These are phyloP conservation scores for Apotomis capreana DNA, from an alignment of 2,888 invertebrate genomes.

Conservation along the genomic window DNA sequence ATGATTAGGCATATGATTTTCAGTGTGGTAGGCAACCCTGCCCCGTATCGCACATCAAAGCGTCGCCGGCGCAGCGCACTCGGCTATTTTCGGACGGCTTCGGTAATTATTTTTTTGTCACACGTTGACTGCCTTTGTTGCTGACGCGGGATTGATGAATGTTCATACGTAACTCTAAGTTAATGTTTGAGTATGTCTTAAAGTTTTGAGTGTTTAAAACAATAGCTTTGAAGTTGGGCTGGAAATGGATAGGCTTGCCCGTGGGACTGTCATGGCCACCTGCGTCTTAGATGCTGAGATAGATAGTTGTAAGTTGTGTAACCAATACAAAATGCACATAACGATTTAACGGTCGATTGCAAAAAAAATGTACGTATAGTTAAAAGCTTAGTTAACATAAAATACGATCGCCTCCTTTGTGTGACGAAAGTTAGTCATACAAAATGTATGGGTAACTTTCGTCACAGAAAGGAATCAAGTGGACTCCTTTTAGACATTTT, in stretches of 20 bases:
- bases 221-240: constrained; percentile 25
- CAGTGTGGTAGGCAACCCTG: constrained; percentile 13
- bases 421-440: too few relatives aligned
- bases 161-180: constrained; percentile 29
- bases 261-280: neutral
- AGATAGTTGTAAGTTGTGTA: too few relatives aligned
- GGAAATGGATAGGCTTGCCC: constrained; percentile 7
- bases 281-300: neutral
- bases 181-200: constrained; percentile 18
- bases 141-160: constrained; percentile 34
- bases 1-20: neutral
- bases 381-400: too few relatives aligned
- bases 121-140: constrained; percentile 64
- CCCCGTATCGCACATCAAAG: constrained; percentile 55
- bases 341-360: too few relatives aligned
- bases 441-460: too few relatives aligned
- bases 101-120: constrained; percentile 76
- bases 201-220: constrained; percentile 24
- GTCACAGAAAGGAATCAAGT: too few relatives aligned
- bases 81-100: constrained; percentile 64
- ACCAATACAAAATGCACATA: too few relatives aligned
- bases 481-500: too few relatives aligned
- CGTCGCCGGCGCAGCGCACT: constrained; percentile 49
- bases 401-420: too few relatives aligned
- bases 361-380: too few relatives aligned